Evolutionary conservation across 2,113 vertebrate genomes (phyloP).

Genomic region (Ictalurus furcatus): DNA sequence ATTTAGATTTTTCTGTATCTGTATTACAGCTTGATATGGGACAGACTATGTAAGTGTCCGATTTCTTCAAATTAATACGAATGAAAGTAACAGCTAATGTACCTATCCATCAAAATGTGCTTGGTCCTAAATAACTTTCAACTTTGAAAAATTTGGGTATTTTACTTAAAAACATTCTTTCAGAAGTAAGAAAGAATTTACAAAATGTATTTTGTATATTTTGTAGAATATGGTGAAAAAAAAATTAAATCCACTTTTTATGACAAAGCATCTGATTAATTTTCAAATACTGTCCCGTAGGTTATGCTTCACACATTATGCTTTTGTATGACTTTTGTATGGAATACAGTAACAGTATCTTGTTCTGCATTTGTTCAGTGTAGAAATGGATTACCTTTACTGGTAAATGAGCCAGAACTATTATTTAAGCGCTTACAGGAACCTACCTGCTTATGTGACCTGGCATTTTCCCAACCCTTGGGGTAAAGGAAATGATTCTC

Average conservation of each 20-base stretch:
- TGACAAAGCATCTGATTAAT: not conserved
- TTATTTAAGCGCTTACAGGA: not conserved
- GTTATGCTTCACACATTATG: not conserved
- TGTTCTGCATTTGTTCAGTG: not conserved
- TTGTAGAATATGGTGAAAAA: not conserved
- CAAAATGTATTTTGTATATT: not conserved
- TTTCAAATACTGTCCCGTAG: not conserved
- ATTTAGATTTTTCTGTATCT: not conserved
- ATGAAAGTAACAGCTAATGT: not conserved
- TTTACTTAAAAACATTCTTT: not conserved
- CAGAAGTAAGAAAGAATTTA: not conserved
- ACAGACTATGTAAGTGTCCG: not conserved
- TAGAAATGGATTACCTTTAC: not conserved
- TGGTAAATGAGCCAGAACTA: not conserved
- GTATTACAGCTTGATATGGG: not conserved
- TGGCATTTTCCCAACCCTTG: not conserved
- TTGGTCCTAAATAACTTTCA: not conserved
- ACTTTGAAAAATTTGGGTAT: not conserved
- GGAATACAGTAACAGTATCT: conserved; percentile 2
- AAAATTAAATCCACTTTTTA: not conserved
- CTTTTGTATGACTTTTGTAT: not conserved
- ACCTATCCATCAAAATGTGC: not conserved
- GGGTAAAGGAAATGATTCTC: not conserved
- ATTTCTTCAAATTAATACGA: not conserved
- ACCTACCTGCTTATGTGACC: not conserved